Conservation (phyloP, 2,888 invertebrate genomes). For the Mongoloraphidia duomilia region DNA sequence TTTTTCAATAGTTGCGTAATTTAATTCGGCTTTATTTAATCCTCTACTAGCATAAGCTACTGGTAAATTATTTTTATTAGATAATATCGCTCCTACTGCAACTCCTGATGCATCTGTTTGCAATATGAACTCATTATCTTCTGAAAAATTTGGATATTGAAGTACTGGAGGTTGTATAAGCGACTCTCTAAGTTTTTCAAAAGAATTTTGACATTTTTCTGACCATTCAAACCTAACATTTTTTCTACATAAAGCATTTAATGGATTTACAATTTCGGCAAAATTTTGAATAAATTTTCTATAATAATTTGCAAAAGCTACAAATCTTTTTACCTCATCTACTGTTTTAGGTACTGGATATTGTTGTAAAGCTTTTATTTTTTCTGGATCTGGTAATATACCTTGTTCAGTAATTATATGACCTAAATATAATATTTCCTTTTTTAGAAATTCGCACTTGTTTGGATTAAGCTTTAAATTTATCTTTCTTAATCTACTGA, state of each 20-base stretch:
- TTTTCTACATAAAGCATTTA: not conserved
- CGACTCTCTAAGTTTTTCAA: not conserved
- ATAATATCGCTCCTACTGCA: not conserved
- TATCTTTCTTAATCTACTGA: conserved; percentile 8
- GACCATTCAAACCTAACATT: not conserved
- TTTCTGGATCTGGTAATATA: not conserved
- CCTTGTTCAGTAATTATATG: not conserved
- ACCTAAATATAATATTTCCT: conserved; percentile 12
- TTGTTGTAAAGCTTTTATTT: not conserved
- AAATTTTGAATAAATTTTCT: not conserved
- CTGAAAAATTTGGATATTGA: not conserved
- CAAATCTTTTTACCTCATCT: not conserved
- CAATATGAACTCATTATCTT: not conserved
- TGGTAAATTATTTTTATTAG: not conserved
- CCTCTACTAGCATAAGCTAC: not conserved
- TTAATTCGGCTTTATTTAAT: not conserved
- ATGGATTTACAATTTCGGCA: not conserved
- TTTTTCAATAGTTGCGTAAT: not conserved
- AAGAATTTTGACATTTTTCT: not conserved
- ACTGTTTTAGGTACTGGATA: not conserved
- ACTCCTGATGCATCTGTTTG: not conserved
- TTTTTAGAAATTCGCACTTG: conserved; percentile 14
- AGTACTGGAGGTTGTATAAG: not conserved
- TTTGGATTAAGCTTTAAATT: conserved; percentile 16
- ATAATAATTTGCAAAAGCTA: not conserved